A percentile compares a stretch with the other conserved stretches of the same genome.
Conservation (phyloP, 1,140 invertebrate genomes). For the Nasonia giraulti region DNA sequence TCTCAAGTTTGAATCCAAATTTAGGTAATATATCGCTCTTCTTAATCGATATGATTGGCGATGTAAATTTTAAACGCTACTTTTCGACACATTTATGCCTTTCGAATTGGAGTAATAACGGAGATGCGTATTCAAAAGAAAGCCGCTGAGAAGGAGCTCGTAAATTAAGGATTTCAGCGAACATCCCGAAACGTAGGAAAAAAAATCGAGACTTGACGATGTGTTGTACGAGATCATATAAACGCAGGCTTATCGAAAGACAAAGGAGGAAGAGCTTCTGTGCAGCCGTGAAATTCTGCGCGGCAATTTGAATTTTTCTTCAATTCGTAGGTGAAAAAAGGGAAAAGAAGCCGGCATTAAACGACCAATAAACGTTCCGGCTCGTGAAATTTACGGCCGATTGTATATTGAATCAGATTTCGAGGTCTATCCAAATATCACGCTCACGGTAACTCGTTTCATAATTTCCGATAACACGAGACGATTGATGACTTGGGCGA, state of each 20-base stretch:
- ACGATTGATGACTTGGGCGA: not conserved
- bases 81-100: too few species aligned
- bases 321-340: not conserved
- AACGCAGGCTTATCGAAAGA: not conserved
- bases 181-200: not conserved
- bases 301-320: not conserved
- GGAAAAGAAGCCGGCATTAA: not conserved
- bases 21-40: too few species aligned
- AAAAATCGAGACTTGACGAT: not conserved
- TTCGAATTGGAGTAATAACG: too few species aligned
- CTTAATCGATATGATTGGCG: too few species aligned
- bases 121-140: too few species aligned
- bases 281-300: not conserved
- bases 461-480: not conserved
- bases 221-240: not conserved
- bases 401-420: slow-evolving; percentile 1
- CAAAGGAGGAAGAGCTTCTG: slow-evolving; percentile 1
- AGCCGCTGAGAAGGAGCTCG: too few species aligned
- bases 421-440: not conserved
- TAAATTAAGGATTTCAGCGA: not conserved
- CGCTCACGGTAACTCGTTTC: not conserved
- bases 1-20: too few species aligned
- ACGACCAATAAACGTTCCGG: not conserved
- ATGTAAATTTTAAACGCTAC: too few species aligned
- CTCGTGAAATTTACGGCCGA: not conserved